Evolutionary conservation across 2,888 invertebrate species (phyloP), one percentile per base, ranked within the genome.

Genomic region (Drosophila recens): DNA sequence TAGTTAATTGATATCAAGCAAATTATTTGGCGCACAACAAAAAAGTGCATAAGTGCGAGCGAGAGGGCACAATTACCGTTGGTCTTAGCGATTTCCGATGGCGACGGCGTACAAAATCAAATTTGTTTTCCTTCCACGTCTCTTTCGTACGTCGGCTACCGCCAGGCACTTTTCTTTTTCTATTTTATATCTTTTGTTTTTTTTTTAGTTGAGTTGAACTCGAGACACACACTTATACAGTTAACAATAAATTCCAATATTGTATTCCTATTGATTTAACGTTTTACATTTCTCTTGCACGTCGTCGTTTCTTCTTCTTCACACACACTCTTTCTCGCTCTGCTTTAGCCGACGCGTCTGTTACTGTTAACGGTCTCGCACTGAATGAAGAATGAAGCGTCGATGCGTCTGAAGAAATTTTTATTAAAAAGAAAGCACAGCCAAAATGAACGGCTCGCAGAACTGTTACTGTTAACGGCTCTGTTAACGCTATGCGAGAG

Each of bases 351-450:
- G 78, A 79, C 79, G 82, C 90, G 89, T 90, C 90, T 86, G 87
- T 68, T 78, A 76, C 80, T 79, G 75, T 80, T 81, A 80, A 84
- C 82, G 83, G 91, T 86, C 89, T 82, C 80, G 80, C 83, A 90
- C 88, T 90, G 90, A 91, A 91, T 91, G 91, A 91, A 90, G 86
- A 80, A 85, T 90, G 79, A 79, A 79, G 79, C 79, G 68, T 30
- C 65, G 74, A 68, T 73, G 75, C 81, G 82, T 80, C 80, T 79
- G 87, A 91, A 91, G 91, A 91, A 91, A 91, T 91, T 90, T 90
- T 91, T 83, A 83, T 83, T 80, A 84, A 89, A 90, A 90, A 90
- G 90, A 90, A 90, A 90, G 90, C 89, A 89, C 79, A 48, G 51
- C 48, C 67, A 46, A 48, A 64, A 66, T 61, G 74, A 64, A 68